A percentile compares a stretch with the other conserved stretches of the same genome.
phyloP scores from a whole-genome alignment of 2,797 vertebrate species.

The Poeciliopsis infans region DNA sequence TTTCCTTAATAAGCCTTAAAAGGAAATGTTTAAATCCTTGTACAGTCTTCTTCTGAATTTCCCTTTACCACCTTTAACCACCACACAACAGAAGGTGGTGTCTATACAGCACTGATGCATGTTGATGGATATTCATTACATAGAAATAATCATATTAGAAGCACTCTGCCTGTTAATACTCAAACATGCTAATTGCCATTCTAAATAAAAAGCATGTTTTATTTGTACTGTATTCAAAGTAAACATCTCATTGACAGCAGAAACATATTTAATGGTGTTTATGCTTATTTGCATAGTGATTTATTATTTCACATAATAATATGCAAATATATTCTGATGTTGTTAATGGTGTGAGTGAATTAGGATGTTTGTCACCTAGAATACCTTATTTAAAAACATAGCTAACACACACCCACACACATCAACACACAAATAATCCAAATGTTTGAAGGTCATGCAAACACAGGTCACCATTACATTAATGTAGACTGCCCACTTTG shows the following conservation, averaged over 20 bases:
- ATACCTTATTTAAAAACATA: not conserved
- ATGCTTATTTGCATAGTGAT: not conserved
- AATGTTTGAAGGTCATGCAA: not conserved
- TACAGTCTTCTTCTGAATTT: not conserved
- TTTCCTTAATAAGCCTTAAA: not conserved
- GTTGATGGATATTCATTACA: not conserved
- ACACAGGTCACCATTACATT: not conserved
- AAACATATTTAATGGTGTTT: not conserved
- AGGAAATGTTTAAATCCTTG: not conserved
- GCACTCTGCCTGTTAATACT: not conserved
- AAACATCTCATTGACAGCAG: not conserved
- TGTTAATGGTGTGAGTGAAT: not conserved
- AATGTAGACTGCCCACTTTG: not conserved
- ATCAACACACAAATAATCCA: not conserved
- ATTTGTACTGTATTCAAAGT: not conserved
- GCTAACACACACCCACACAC: not conserved
- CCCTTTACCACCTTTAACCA: not conserved
- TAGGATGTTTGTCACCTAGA: not conserved
- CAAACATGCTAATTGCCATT: not conserved
- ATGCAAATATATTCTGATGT: not conserved
- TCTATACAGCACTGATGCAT: not conserved
- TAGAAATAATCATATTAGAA: not conserved
- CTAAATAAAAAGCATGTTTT: not conserved
- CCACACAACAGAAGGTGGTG: not conserved
- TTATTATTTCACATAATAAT: not conserved